Percentiles rank a stretch among this genome's conserved stretches.
Conservation (phyloP, 30 jellyfish, hydroid and myxozoan genomes). For the Rhopilema esculentum region DNA sequence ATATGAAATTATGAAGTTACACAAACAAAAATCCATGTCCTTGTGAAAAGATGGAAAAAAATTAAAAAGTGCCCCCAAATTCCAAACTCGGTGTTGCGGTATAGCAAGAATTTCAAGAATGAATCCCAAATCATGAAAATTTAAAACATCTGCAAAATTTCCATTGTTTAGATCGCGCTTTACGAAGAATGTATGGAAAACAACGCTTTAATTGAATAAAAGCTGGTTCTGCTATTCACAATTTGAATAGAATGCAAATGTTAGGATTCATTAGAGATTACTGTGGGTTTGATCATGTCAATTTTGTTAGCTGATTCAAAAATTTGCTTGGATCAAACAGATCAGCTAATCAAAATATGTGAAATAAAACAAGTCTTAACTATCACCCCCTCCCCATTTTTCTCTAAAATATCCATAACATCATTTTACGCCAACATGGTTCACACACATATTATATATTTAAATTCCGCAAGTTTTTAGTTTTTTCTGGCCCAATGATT, state of each 20-base stretch:
- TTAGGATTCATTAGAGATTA: constrained; percentile 9
- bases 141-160: constrained; percentile 15
- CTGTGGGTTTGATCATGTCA: constrained; percentile 3
- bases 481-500: too few relatives aligned
- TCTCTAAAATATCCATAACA: too few relatives aligned
- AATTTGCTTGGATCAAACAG: constrained; percentile 5
- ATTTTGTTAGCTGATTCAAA: not conserved
- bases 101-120: constrained; percentile 8
- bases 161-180: constrained; percentile 2
- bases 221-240: constrained; percentile 26
- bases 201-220: not conserved
- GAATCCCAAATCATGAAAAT: constrained; percentile 21
- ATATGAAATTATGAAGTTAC: not conserved
- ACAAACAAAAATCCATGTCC: not conserved
- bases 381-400: not conserved
- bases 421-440: too few relatives aligned
- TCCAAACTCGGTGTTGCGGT: not conserved
- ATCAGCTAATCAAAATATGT: not conserved
- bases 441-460: too few relatives aligned
- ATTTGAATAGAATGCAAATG: not conserved
- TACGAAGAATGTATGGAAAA: constrained; percentile 9
- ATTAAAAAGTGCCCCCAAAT: not conserved
- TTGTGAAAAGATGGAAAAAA: too few relatives aligned
- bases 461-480: too few relatives aligned
- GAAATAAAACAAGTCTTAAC: not conserved